phyloP scores from a whole-genome alignment of 2,888 invertebrate genomes.

The Tachina grossa region DNA sequence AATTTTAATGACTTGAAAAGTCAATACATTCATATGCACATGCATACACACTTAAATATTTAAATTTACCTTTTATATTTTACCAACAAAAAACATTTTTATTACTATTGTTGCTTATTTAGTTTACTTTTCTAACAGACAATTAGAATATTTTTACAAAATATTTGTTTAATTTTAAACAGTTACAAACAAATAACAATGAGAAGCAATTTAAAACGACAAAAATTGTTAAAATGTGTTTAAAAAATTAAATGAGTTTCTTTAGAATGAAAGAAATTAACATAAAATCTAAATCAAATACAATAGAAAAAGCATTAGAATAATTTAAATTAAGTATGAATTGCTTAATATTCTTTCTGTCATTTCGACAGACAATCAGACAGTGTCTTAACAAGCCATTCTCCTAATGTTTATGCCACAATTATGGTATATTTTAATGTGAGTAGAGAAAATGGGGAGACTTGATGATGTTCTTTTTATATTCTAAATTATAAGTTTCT shows the following conservation, averaged over 20 bases:
- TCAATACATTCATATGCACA: constrained; percentile 9
- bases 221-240: constrained; percentile 4
- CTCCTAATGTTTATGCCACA: constrained; percentile 39
- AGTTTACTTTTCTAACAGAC: constrained; percentile 7
- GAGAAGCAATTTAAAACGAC: constrained; percentile 18
- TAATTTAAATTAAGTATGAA: constrained; percentile 70
- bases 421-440: constrained; percentile 10
- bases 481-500: not conserved
- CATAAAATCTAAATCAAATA: constrained; percentile 57
- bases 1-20: constrained; percentile 16
- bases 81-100: not conserved
- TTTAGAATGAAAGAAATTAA: constrained; percentile 45
- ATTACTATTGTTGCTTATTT: constrained; percentile 11
- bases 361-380: constrained; percentile 14
- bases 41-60: constrained; percentile 2
- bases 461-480: not conserved
- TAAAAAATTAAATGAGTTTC: constrained; percentile 20
- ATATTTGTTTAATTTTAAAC: constrained; percentile 36
- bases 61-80: constrained; percentile 10
- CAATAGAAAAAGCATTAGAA: constrained; percentile 48
- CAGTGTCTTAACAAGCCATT: constrained; percentile 45
- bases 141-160: constrained; percentile 61
- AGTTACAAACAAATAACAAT: constrained; percentile 59
- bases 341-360: constrained; percentile 57
- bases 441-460: constrained; percentile 35